Percentiles rank a stretch among this genome's conserved stretches.
Evolutionary conservation across 2,888 invertebrate species (phyloP).

Genomic region (Tenodera sinensis): DNA sequence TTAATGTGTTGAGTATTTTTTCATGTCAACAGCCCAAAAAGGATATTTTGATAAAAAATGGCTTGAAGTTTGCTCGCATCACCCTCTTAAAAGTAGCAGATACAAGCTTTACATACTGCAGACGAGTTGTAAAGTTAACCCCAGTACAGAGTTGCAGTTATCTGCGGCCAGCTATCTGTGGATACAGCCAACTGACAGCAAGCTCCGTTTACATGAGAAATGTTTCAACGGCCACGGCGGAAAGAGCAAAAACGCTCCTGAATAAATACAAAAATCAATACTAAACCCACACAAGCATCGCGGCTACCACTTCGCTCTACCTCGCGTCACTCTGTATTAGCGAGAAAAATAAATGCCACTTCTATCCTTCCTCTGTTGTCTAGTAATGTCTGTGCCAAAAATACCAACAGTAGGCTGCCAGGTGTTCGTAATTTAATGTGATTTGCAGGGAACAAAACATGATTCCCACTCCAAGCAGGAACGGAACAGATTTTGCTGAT

Average conservation of each 20-base stretch:
- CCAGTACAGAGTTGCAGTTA: no score
- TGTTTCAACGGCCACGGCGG: neutral
- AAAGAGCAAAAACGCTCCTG: neutral
- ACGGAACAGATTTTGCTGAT: no score
- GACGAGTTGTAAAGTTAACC: no score
- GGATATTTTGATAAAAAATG: no score
- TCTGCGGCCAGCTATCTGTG: no score
- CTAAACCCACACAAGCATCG: neutral
- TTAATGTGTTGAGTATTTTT: no score
- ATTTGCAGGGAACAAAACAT: neutral
- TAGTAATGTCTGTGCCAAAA: neutral
- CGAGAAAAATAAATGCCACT: neutral
- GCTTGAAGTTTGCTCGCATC: no score
- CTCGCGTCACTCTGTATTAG: neutral
- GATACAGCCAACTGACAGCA: no score
- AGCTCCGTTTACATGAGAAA: neutral
- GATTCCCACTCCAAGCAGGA: no score
- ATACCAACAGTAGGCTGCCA: neutral
- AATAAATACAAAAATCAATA: neutral
- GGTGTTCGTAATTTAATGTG: neutral
- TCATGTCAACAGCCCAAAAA: no score
- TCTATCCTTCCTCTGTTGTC: neutral
- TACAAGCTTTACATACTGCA: no score
- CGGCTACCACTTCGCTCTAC: neutral
- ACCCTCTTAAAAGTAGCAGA: no score